Conservation (phyloP, 2,888 invertebrate genomes). For the Aspidapion aeneum region DNA sequence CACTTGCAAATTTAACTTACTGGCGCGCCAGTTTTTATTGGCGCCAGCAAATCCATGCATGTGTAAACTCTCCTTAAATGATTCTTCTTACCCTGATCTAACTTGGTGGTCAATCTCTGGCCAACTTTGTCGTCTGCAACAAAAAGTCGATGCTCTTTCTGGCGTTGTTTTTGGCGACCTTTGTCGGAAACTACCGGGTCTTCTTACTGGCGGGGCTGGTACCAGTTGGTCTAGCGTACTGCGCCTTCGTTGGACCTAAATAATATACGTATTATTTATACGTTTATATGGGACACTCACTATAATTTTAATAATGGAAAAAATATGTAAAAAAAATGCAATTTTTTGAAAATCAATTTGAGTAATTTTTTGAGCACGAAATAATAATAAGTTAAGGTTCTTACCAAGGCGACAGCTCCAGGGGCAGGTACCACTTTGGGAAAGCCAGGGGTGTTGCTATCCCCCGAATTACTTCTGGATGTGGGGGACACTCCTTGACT, state of each 20-base stretch:
- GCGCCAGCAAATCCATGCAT: too few relatives aligned
- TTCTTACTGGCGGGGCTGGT: constrained; percentile 42
- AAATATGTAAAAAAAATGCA: too few relatives aligned
- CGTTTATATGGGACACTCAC: too few relatives aligned
- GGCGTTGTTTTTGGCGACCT: constrained; percentile 53
- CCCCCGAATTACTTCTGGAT: constrained; percentile 46
- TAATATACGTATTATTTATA: too few relatives aligned
- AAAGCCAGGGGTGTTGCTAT: constrained; percentile 56
- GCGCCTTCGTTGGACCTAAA: constrained; percentile 48
- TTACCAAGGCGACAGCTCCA: constrained; percentile 54
- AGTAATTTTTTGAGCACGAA: too few relatives aligned
- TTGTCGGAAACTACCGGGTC: constrained; percentile 53
- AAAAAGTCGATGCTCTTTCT: constrained; percentile 66
- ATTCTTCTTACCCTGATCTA: constrained; percentile 76
- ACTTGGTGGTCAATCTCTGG: constrained; percentile 82
- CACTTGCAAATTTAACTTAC: too few relatives aligned
- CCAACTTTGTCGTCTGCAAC: constrained; percentile 76
- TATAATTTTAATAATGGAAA: too few relatives aligned
- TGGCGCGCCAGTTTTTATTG: too few relatives aligned
- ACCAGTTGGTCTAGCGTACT: constrained; percentile 59
- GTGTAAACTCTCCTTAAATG: too few relatives aligned
- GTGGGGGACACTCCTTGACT: constrained; percentile 32
- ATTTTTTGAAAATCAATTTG: too few relatives aligned
- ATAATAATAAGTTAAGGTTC: too few relatives aligned
- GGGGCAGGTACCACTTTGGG: constrained; percentile 71